Conservation (phyloP, 2,888 invertebrate genomes). For the Bombylius major region DNA sequence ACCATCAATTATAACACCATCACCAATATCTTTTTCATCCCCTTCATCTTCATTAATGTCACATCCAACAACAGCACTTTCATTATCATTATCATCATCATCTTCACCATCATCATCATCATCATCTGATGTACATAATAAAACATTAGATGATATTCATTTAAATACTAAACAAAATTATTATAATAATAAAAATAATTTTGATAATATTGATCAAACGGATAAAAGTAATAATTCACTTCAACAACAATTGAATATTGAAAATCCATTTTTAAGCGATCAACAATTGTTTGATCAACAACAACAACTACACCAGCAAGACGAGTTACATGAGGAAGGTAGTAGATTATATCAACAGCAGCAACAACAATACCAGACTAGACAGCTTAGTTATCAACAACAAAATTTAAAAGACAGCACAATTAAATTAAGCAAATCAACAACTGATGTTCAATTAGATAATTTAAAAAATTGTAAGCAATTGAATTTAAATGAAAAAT, state of each 20-base stretch:
- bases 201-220: neutral
- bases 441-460: neutral
- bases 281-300: conserved; percentile 1
- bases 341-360: neutral
- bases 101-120: neutral
- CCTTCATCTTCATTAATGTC: neutral
- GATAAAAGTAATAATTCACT: neutral
- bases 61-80: neutral
- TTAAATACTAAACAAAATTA: neutral
- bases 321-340: neutral
- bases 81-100: neutral
- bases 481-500: neutral
- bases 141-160: neutral
- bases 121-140: neutral
- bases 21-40: neutral
- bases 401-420: neutral
- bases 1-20: neutral
- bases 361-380: neutral
- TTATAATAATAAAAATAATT: neutral
- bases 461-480: neutral
- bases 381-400: neutral
- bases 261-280: conserved; percentile 8
- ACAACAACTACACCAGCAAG: neutral
- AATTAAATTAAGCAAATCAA: neutral
- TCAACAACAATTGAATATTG: neutral